Base-by-base conservation (phyloP, 1,140 invertebrate genomes). In the Nylanderia fulva region DNA sequence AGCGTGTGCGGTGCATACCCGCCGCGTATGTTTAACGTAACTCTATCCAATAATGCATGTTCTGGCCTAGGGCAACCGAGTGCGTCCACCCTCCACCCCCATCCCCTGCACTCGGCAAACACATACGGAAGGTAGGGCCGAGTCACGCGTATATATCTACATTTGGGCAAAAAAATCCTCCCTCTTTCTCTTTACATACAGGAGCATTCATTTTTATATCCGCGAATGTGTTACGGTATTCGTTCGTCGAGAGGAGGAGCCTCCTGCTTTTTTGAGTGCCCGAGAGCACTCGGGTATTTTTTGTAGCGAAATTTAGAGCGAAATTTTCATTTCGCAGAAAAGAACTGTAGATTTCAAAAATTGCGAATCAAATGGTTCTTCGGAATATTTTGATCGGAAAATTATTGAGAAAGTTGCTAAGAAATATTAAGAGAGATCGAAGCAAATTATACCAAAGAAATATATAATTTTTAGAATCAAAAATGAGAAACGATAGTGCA, bases 41-140 rank as follows among this genome's bases (percentile, higher is more conserved):
- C 92, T 93, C 94, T 91, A 95, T 90, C 93, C 94, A 92, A 94
- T 95, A 95, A 95, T 95, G 94, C 93, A 94, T 88, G 91, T 93
- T 91, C 89, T 94, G 88, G 93, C 94, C 93, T 91, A 91, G 85
- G 94, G 94, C 93, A 83, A 90, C 64, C 74, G 76, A 83, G 71
- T 66, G 76, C 61, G 36, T 6, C 2, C 24, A n/a, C 80, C 72
- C 89, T 79, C 86, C 64, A n/a, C 48, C 84, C 75, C 88, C 84
- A 33, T 3, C 29, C 29, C 29, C 29, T 48, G 85, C 80, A 89
- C 86, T 88, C 68, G 83, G 88, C 86, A 92, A 93, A 92, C 90
- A 92, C 85, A 27, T 45, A 42, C 66, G 85, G 68, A 83, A 89
- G 85, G 74, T 36, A 80, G 36, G 71, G 63, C 85, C 29, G 29